Conservation (phyloP, 2,113 vertebrate genomes). For the Cyphotilapia sp. region DNA sequence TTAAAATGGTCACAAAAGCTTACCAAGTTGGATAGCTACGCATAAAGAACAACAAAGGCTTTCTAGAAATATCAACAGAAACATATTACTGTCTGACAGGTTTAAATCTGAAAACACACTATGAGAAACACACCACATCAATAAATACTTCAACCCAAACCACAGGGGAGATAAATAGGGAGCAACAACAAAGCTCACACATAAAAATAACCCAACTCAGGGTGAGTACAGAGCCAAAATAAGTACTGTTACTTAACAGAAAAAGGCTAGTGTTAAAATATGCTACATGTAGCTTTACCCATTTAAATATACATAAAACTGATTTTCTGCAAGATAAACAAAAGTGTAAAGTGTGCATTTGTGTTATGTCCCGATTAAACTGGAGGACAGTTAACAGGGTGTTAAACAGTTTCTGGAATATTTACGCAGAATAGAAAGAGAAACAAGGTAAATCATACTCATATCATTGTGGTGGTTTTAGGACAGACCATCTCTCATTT, state of each 20-base stretch:
- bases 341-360: background rate
- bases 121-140: background rate
- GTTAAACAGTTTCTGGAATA: background rate
- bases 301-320: background rate
- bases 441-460: background rate
- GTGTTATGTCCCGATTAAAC: background rate
- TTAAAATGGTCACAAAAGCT: background rate
- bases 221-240: background rate
- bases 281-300: background rate
- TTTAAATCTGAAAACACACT: conserved; percentile 5
- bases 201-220: background rate
- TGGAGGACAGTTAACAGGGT: background rate
- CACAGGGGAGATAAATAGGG: conserved; percentile 10
- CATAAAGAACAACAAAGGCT: background rate
- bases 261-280: background rate
- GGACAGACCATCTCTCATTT: background rate
- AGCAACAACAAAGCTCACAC: background rate
- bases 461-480: background rate
- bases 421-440: background rate
- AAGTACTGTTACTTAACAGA: background rate
- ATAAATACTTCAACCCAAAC: conserved; percentile 30
- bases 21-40: background rate
- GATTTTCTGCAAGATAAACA: background rate
- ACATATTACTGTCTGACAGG: conserved; percentile 6
- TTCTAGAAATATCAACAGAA: conserved; percentile 20